Conservation (phyloP, 2,888 invertebrate genomes). For the Gnatocerus cornutus region DNA sequence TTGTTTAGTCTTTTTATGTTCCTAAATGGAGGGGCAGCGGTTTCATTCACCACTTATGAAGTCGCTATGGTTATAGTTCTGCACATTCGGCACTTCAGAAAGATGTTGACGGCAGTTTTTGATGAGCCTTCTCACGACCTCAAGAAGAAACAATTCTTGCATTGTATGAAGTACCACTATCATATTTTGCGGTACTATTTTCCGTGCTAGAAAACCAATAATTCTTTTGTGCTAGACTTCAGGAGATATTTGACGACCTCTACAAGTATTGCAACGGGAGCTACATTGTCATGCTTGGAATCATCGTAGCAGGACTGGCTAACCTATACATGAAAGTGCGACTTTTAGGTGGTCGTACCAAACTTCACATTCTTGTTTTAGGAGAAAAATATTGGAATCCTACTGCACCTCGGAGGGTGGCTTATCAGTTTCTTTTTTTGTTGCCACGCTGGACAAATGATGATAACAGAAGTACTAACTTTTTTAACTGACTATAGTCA, state of each 20-base stretch:
- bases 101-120: constrained; percentile 38
- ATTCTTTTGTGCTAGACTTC: constrained; percentile 1
- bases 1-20: background rate
- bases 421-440: constrained; percentile 6
- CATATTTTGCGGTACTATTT: constrained; percentile 44
- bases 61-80: constrained; percentile 41
- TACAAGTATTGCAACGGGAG: constrained; percentile 18
- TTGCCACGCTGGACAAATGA: constrained; percentile 8
- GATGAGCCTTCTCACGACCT: constrained; percentile 23
- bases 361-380: background rate
- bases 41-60: constrained; percentile 41
- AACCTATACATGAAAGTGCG: constrained; percentile 11
- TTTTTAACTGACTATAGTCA: background rate
- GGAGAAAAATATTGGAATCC: background rate
- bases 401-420: constrained; percentile 10
- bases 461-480: constrained; percentile 9
- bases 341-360: too few species aligned
- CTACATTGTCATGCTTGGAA: constrained; percentile 2
- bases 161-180: constrained; percentile 49
- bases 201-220: background rate
- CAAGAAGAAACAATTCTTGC: constrained; percentile 19
- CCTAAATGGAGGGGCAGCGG: constrained; percentile 17
- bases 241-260: constrained; percentile 4
- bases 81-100: constrained; percentile 43
- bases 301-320: constrained; percentile 5